A percentile compares a stretch with the other conserved stretches of the same genome.
phyloP scores from a whole-genome alignment of 2,888 invertebrate genomes.

The Dynastes hyllus region DNA sequence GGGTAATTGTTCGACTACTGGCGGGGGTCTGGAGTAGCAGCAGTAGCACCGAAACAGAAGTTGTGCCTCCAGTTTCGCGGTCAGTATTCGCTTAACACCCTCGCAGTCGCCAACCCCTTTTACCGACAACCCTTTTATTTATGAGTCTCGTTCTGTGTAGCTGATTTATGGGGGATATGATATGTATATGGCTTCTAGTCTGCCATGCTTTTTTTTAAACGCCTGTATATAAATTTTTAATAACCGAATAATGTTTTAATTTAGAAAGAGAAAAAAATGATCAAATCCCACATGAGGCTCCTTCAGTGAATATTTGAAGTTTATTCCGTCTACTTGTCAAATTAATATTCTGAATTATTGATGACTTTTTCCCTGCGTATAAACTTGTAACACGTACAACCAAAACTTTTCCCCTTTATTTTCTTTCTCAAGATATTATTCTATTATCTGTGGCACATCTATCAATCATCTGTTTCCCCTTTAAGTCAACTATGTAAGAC shows the following conservation, averaged over 20 bases:
- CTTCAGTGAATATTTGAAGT: not conserved
- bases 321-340: not conserved
- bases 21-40: too few relatives aligned
- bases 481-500: not conserved
- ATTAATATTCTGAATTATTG: conserved; percentile 2
- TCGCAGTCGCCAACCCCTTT: conserved; percentile 38
- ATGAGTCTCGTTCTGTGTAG: conserved; percentile 28
- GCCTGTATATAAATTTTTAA: not conserved
- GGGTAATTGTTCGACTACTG: conserved; percentile 61
- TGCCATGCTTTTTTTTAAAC: not conserved
- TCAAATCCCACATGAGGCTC: not conserved
- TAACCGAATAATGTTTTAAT: not conserved
- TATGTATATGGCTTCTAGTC: not conserved
- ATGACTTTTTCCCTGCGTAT: not conserved
- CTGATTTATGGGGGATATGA: conserved; percentile 38
- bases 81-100: conserved; percentile 53
- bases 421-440: conserved; percentile 4
- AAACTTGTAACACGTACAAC: not conserved
- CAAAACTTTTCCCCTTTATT: not conserved
- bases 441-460: not conserved
- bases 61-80: conserved; percentile 52
- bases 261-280: not conserved
- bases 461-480: conserved; percentile 22
- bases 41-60: conserved; percentile 47
- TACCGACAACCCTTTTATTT: conserved; percentile 33